These are phyloP conservation scores for Leptodactylus fallax DNA, from an alignment of 2,797 vertebrate genomes.

Conservation along the genomic window DNA sequence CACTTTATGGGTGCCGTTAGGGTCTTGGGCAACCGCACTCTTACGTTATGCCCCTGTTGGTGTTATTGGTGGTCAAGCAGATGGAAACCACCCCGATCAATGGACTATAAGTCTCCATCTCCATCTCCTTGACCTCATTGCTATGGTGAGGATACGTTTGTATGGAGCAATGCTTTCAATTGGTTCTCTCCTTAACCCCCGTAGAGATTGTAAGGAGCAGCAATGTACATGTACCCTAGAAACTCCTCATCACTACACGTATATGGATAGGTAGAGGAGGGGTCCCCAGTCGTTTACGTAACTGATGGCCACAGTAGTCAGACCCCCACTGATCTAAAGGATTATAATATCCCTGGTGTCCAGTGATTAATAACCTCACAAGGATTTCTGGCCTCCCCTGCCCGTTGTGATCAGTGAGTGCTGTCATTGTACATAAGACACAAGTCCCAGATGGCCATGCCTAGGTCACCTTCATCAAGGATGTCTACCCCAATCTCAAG, in stretches of 20 bases:
- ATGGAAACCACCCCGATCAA: too few species aligned
- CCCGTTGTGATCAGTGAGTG: too few species aligned
- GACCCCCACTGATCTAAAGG: background rate
- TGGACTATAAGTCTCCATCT: too few species aligned
- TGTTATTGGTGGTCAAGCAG: too few species aligned
- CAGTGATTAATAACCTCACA: background rate
- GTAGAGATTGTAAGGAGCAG: background rate
- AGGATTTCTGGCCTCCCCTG: too few species aligned
- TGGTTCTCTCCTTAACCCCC: too few species aligned
- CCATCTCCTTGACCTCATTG: too few species aligned
- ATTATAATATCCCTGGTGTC: background rate
- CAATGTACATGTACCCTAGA: background rate
- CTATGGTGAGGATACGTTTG: too few species aligned
- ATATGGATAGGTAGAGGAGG: background rate
- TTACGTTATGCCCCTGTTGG: too few species aligned
- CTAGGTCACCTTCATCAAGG: background rate
- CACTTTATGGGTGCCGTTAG: too few species aligned
- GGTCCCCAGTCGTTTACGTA: background rate
- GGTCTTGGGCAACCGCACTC: too few species aligned
- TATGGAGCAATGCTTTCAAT: too few species aligned
- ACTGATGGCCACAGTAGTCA: background rate
- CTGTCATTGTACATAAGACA: background rate
- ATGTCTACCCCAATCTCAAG: background rate
- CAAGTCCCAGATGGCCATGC: background rate
- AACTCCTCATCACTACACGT: background rate